A percentile compares a stretch with the other conserved stretches of the same genome.
Conservation (phyloP, 2,113 vertebrate genomes). For the Apaloderma vittatum region DNA sequence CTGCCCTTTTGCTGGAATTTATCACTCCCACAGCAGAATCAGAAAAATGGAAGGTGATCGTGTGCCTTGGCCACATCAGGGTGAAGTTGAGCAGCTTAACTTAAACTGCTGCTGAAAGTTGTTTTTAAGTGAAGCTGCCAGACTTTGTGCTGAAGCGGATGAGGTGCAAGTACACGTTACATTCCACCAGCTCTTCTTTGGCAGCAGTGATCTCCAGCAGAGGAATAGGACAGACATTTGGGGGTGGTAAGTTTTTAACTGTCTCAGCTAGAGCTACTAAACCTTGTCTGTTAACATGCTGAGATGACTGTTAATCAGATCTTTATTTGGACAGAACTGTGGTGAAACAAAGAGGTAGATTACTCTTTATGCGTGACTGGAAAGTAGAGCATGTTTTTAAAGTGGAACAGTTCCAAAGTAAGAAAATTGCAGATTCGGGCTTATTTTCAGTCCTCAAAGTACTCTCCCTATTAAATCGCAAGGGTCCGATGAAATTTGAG, state of each 20-base stretch:
- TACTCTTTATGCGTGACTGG: not conserved
- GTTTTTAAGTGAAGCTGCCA: conserved; percentile 57
- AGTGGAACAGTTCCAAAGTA: conserved; percentile 44
- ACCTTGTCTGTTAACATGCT: conserved; percentile 44
- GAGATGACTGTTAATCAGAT: conserved; percentile 57
- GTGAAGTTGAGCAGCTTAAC: conserved; percentile 30
- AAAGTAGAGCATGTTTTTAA: conserved; percentile 44
- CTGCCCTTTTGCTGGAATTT: conserved; percentile 41
- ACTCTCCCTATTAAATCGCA: conserved; percentile 18
- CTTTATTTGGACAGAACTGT: conserved; percentile 27
- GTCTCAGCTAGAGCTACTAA: conserved; percentile 58
- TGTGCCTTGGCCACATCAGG: conserved; percentile 54
- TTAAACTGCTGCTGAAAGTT: conserved; percentile 47
- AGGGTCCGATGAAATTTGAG: conserved; percentile 53
- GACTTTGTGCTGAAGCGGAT: conserved; percentile 54
- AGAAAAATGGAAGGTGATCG: conserved; percentile 53
- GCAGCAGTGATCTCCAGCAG: conserved; percentile 43
- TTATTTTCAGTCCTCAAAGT: conserved; percentile 44
- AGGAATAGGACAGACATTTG: conserved; percentile 45
- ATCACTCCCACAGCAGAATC: conserved; percentile 16
- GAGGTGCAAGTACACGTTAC: conserved; percentile 31
- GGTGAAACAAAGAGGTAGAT: conserved; percentile 39
- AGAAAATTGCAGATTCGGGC: conserved; percentile 43
- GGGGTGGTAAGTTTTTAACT: conserved; percentile 58
- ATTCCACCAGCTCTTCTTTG: conserved; percentile 62